Evolutionary conservation across 2,113 vertebrate genomes (phyloP), one percentile per base, ranked within the genome.

Genomic region (Alethe diademata): DNA sequence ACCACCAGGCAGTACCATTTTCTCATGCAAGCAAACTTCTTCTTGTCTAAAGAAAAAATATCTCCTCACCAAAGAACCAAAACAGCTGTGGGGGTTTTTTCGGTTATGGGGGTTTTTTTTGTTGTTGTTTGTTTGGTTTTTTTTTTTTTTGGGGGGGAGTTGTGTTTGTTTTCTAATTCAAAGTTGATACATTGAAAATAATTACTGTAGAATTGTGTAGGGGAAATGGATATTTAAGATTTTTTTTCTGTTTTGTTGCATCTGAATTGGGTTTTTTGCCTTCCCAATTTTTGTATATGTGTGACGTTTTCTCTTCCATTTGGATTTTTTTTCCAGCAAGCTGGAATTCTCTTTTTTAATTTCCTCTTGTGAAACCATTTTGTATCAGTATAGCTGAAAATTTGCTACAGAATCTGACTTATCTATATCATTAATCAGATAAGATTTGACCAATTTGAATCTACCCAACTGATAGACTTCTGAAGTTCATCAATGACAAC

Each of bases 21-120:
- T 88, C 47, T 94, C 67, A 94, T 78, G 56, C 36, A 80, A 90
- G 65, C 76, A 86, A 90, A 96, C 25, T 69, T 97, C 91, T 95
- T 85, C 56, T 71, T 47, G 3, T 72, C 56, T 78, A 83, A 78
- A 91, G 88, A 69, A 86, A 79, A 95, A 73, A 29, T 9, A 51
- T 91, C 19, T 48, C 51, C 79, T 90, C 24, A 33, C 45, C 51
- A 48, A 43, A 75, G 82, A 54, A 35, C 11, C 43, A 76, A 73
- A 92, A 72, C 14, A 61, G 42, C 14, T 40, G 5, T 31, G 18
- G 38, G 40, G 40, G 12, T 11, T 64, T 35, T 81, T 35, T 15
- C 31, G 4, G 2, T 15, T 35, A n/a, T n/a, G n/a, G n/a, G n/a
- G n/a, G n/a, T n/a, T 19, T 8, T 23, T 9, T 3, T 70, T 57